Evolutionary conservation across 2,797 vertebrate genomes (phyloP).

Genomic region (Pterois miles): DNA sequence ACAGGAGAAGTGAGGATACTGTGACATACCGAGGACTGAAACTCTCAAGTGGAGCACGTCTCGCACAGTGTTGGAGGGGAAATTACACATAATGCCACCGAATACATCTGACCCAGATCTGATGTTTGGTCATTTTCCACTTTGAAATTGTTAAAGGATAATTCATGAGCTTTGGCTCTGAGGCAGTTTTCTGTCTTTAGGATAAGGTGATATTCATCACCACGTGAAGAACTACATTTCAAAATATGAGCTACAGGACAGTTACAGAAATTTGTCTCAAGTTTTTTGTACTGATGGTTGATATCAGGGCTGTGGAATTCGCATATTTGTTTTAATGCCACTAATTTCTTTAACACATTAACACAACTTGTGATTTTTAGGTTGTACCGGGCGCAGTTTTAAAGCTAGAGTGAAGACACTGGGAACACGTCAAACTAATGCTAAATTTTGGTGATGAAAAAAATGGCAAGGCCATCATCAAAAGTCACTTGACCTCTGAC

Average conservation of each 20-base stretch:
- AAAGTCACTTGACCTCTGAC: too few relatives aligned
- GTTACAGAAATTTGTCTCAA: constrained; percentile 9
- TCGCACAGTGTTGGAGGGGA: constrained; percentile 1
- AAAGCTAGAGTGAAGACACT: too few relatives aligned
- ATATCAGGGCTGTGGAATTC: neutral
- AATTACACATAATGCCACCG: constrained; percentile 11
- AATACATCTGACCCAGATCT: constrained; percentile 30
- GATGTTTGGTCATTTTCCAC: constrained; percentile 11
- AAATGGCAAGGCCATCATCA: too few relatives aligned
- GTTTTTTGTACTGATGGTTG: neutral
- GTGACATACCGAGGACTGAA: constrained; percentile 53
- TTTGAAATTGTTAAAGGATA: constrained; percentile 1
- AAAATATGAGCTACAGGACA: constrained; percentile 18
- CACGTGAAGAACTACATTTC: neutral
- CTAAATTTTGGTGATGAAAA: too few relatives aligned
- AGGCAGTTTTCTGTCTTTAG: neutral
- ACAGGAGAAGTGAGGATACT: constrained; percentile 66
- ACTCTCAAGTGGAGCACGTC: constrained; percentile 46
- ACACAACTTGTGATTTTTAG: too few relatives aligned
- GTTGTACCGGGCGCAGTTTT: too few relatives aligned
- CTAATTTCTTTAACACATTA: too few relatives aligned
- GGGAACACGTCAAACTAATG: too few relatives aligned
- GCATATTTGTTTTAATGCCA: too few relatives aligned
- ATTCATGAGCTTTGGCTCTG: neutral
- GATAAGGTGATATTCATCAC: neutral